Evolutionary conservation across 2,113 vertebrate genomes (phyloP).

Genomic region (Gymnarchus niloticus): DNA sequence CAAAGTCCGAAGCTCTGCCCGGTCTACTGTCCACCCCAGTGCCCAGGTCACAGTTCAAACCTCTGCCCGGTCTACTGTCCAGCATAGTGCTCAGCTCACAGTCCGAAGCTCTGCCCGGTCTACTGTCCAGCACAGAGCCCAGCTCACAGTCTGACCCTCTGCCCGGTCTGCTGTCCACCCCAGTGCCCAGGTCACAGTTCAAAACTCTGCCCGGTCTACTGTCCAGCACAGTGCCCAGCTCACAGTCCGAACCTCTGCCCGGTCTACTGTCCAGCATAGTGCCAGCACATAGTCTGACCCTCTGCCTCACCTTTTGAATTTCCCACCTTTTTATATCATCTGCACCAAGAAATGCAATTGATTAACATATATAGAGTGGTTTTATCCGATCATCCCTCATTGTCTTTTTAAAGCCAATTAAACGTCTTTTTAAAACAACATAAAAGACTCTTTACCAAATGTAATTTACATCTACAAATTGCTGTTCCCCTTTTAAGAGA

Average conservation of each 20-base stretch:
- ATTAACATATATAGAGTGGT: neutral
- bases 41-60: neutral
- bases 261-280: too few species aligned
- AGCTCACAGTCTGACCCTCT: neutral
- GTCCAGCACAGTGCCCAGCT: too few species aligned
- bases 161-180: neutral
- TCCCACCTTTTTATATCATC: neutral
- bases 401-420: conserved; percentile 14
- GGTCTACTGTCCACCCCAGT: neutral
- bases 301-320: neutral
- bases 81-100: neutral
- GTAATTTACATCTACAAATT: conserved; percentile 18
- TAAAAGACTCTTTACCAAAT: conserved; percentile 20
- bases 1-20: neutral
- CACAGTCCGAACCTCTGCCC: too few species aligned
- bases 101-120: neutral
- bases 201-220: too few species aligned
- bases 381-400: conserved; percentile 8
- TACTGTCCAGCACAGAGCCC: neutral
- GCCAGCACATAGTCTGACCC: too few species aligned
- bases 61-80: neutral
- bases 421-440: conserved; percentile 14
- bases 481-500: conserved; percentile 24
- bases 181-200: too few species aligned
- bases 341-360: neutral